Evolutionary conservation across 2,113 vertebrate genomes (phyloP).

Genomic region (Geothlypis trichas): DNA sequence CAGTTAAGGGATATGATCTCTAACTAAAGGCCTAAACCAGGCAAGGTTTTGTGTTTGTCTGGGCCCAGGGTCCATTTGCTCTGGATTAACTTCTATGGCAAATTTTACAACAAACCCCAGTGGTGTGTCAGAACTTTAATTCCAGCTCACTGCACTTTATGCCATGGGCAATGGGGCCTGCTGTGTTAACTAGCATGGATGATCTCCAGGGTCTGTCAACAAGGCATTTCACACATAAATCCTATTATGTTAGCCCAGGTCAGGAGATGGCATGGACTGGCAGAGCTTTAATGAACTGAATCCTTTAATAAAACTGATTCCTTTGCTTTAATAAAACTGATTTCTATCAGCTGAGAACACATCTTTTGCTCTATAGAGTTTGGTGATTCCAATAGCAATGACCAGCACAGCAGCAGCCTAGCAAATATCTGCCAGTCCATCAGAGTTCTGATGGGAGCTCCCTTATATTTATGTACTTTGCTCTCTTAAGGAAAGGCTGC

Average conservation of each 20-base stretch:
- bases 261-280: background rate
- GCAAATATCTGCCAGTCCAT: background rate
- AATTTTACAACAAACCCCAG: background rate
- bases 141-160: background rate
- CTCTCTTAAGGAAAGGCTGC: background rate
- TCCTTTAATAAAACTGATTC: background rate
- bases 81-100: background rate
- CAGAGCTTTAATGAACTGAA: background rate
- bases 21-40: background rate
- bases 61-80: background rate
- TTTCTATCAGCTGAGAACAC: background rate
- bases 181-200: fast-evolving
- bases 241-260: background rate
- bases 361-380: background rate
- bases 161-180: background rate
- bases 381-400: background rate
- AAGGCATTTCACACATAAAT: background rate
- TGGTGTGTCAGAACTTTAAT: background rate
- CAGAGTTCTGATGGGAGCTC: background rate
- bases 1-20: background rate
- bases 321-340: background rate
- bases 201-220: background rate
- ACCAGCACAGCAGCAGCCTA: background rate
- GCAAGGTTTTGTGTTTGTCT: background rate
- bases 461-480: fast-evolving